Evolutionary conservation across 2,113 vertebrate species (phyloP), one percentile per base, ranked within the genome.

Genomic region (Sorex fumeus): DNA sequence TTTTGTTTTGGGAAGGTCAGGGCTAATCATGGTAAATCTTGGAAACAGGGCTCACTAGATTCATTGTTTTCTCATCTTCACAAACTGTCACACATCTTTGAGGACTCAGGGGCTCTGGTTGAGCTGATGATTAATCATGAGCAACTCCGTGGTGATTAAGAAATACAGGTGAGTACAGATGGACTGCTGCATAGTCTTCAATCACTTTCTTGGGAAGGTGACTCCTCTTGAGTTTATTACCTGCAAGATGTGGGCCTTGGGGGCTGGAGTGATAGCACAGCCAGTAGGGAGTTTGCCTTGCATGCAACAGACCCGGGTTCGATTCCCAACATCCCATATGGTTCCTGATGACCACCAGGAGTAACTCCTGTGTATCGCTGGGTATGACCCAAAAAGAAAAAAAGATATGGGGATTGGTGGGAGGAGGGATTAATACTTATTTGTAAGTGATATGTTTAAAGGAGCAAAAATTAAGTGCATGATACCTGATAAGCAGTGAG

Each of bases 391-490:
- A n/a, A n/a, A n/a, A n/a, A n/a, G n/a, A n/a, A n/a, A n/a, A n/a
- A n/a, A n/a, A n/a, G n/a, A n/a, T n/a, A n/a, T n/a, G n/a, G n/a
- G n/a, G n/a, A n/a, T n/a, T n/a, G 53, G 18, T 57, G 53, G 53
- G 12, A 28, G 70, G 53, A 9, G 23, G 45, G 66, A 70, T 40
- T 88, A n/a, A n/a, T n/a, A n/a, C 3, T n/a, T 72, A 23, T 13
- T 8, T 19, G 53, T 57, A 57, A 86, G 57, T 70, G 28, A 70
- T 23, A 25, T 96, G 5, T 32, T 81, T 81, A 84, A 43, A 87
- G 32, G 16, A 84, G 7, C 13, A 90, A 67, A 78, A 90, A 23
- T 69, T 86, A 70, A n/a, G 10, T 36, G 21, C 1, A 8, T 19
- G 10, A 6, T 87, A 4, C 69, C 21, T 85, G 70, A 78, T 66